Evolutionary conservation across 2,888 invertebrate genomes (phyloP).

Genomic region (Caenorhabditis becei): DNA sequence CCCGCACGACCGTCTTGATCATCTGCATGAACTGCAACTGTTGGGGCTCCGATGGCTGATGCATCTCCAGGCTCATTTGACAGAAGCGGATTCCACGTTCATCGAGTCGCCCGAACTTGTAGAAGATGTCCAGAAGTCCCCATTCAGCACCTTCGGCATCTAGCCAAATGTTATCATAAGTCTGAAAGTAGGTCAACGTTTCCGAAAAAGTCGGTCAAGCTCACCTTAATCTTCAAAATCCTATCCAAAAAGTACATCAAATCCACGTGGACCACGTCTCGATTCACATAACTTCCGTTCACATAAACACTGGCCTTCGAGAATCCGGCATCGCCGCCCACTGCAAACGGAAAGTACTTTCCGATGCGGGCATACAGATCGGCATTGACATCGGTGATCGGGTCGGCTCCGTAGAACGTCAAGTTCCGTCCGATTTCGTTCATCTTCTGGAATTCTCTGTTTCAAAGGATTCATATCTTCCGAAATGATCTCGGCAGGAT

Average conservation of each 20-base stretch:
- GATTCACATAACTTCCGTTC: slow-evolving; percentile 29
- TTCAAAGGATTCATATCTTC: background rate
- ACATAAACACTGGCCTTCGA: slow-evolving; percentile 51
- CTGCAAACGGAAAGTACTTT: slow-evolving; percentile 60
- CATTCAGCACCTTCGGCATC: slow-evolving; percentile 54
- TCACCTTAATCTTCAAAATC: slow-evolving; percentile 32
- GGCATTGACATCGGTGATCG: slow-evolving; percentile 49
- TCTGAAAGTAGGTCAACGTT: slow-evolving; percentile 23
- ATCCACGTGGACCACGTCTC: slow-evolving; percentile 46
- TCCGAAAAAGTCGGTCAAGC: too few species aligned
- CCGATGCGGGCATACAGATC: slow-evolving; percentile 52
- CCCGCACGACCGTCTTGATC: slow-evolving; percentile 32
- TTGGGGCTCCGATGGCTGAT: slow-evolving; percentile 15
- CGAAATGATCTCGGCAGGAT: too few species aligned
- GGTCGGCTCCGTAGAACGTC: slow-evolving; percentile 60
- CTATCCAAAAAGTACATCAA: slow-evolving; percentile 39
- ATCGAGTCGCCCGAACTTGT: slow-evolving; percentile 27
- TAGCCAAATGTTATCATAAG: slow-evolving; percentile 51
- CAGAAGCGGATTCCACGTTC: slow-evolving; percentile 29
- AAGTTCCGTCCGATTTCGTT: slow-evolving; percentile 40
- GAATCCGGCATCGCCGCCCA: slow-evolving; percentile 51
- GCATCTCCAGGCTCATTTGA: slow-evolving; percentile 51
- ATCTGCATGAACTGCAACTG: slow-evolving; percentile 41
- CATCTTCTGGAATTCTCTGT: slow-evolving; percentile 35
- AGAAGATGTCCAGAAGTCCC: slow-evolving; percentile 32